Evolutionary conservation across 2,113 vertebrate genomes (phyloP).

Genomic region (Halcyon malimbica): DNA sequence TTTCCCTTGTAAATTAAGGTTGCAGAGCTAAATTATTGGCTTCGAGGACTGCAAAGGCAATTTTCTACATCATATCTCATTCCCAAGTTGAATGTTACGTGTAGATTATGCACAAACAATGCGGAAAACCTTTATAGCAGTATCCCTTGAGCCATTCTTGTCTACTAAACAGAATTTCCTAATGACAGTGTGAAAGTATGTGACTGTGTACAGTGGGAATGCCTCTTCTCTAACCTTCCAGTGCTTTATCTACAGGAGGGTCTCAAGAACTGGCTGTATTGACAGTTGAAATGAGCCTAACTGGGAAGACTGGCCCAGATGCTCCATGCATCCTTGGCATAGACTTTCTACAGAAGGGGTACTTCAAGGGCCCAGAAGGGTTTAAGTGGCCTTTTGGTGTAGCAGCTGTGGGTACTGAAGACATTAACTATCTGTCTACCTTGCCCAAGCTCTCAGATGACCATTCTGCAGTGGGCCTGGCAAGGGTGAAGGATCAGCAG

Average conservation of each 20-base stretch:
- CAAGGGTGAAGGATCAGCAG: too few relatives aligned
- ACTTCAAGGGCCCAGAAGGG: too few relatives aligned
- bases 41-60: slow-evolving; percentile 64
- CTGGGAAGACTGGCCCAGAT: too few relatives aligned
- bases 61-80: slow-evolving; percentile 68
- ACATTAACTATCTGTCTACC: too few relatives aligned
- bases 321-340: too few relatives aligned
- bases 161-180: slow-evolving; percentile 43
- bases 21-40: slow-evolving; percentile 67
- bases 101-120: slow-evolving; percentile 65
- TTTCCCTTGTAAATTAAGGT: slow-evolving; percentile 68
- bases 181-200: not conserved
- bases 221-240: not conserved
- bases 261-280: too few relatives aligned
- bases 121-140: slow-evolving; percentile 20
- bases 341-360: too few relatives aligned
- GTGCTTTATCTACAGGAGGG: not conserved
- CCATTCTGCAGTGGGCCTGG: too few relatives aligned
- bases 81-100: slow-evolving; percentile 58
- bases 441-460: too few relatives aligned
- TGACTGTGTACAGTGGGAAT: not conserved
- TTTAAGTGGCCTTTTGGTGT: too few relatives aligned
- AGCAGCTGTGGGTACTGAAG: too few relatives aligned
- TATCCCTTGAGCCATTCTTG: slow-evolving; percentile 43
- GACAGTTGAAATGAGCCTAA: too few relatives aligned